These are phyloP conservation scores for Aporophyla lueneburgensis DNA, from an alignment of 2,888 invertebrate species.

Conservation along the genomic window DNA sequence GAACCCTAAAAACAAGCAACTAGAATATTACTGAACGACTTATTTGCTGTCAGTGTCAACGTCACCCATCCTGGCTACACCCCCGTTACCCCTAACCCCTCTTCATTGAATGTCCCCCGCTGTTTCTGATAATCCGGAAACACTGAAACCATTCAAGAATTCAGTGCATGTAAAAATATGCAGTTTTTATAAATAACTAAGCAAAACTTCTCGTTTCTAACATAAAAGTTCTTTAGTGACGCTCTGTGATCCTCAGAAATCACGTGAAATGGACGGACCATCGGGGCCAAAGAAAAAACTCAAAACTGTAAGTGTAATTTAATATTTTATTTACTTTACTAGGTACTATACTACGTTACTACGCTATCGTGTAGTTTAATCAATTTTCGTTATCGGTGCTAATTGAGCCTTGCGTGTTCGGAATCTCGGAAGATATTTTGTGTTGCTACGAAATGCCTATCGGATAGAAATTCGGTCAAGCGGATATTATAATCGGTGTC, in stretches of 20 bases:
- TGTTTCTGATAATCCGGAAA: constrained; percentile 8
- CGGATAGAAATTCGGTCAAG: constrained; percentile 8
- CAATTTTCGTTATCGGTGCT: constrained; percentile 11
- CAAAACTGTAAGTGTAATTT: constrained; percentile 83
- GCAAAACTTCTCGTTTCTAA: constrained; percentile 18
- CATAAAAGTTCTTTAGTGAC: constrained; percentile 25
- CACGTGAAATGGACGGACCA: constrained; percentile 80
- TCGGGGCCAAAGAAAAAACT: constrained; percentile 87
- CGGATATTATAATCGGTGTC: constrained; percentile 1
- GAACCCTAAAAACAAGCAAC: neutral
- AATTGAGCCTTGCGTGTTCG: neutral
- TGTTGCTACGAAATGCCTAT: neutral
- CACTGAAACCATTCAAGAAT: neutral
- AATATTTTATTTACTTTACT: constrained; percentile 17
- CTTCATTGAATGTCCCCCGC: neutral
- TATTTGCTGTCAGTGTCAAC: constrained; percentile 28
- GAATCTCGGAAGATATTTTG: constrained; percentile 6
- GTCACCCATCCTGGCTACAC: neutral
- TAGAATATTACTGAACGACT: constrained; percentile 18
- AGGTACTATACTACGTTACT: neutral
- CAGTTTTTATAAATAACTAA: constrained; percentile 28
- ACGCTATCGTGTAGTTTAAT: constrained; percentile 5
- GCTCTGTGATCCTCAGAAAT: constrained; percentile 19
- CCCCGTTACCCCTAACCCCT: neutral
- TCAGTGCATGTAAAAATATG: constrained; percentile 19